Conservation (phyloP, 1,140 invertebrate genomes). For the Zaprionus capensis region DNA sequence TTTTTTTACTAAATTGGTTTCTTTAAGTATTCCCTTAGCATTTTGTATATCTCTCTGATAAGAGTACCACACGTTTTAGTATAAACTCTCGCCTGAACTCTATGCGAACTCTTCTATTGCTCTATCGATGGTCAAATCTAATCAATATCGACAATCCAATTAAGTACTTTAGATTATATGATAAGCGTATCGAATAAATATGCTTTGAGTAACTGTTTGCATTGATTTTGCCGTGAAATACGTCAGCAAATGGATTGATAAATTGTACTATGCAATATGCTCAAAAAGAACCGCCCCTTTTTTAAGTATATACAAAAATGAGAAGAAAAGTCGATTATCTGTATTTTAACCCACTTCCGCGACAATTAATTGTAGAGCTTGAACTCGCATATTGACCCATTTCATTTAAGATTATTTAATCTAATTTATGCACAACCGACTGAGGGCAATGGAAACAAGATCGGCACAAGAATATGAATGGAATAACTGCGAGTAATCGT, state of each 20-base stretch:
- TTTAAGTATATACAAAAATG: neutral
- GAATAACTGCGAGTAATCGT: slow-evolving; percentile 17
- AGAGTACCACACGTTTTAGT: neutral
- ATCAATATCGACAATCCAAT: slow-evolving; percentile 40
- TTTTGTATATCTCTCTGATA: neutral
- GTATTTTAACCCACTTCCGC: slow-evolving; percentile 16
- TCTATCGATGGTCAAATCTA: slow-evolving; percentile 33
- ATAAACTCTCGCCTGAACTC: neutral
- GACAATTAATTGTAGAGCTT: slow-evolving; percentile 33
- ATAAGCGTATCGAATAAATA: slow-evolving; percentile 41
- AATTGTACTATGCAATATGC: slow-evolving; percentile 1
- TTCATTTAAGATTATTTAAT: slow-evolving; percentile 27
- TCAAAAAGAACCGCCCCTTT: neutral
- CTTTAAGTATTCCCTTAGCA: neutral
- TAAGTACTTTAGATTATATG: slow-evolving; percentile 49
- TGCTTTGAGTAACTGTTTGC: slow-evolving; percentile 36
- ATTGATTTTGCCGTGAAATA: slow-evolving; percentile 40
- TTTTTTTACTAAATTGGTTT: neutral
- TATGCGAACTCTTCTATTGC: neutral
- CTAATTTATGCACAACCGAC: slow-evolving; percentile 30
- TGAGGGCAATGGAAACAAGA: slow-evolving; percentile 28
- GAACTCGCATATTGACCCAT: slow-evolving; percentile 50
- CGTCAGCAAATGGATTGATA: slow-evolving; percentile 24
- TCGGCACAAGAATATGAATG: slow-evolving; percentile 33
- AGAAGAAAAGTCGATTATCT: slow-evolving; percentile 9